Conservation (phyloP, 2,797 vertebrate genomes). For the Pangasius larnaudii region DNA sequence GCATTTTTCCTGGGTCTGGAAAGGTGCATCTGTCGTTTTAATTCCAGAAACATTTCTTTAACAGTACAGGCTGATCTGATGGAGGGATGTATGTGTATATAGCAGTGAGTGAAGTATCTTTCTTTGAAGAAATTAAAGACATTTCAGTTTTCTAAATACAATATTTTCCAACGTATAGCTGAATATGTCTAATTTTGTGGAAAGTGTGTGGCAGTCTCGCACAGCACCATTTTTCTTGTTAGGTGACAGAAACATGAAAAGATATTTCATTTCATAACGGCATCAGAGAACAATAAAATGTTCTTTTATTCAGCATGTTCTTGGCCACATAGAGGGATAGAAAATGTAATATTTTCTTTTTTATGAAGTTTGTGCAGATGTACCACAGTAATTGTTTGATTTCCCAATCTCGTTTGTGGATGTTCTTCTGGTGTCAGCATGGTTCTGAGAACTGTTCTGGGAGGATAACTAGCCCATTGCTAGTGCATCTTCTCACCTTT, state of each 20-base stretch:
- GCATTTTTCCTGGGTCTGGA: neutral
- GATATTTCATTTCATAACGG: neutral
- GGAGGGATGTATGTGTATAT: neutral
- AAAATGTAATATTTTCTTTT: constrained; percentile 14
- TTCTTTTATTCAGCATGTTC: neutral
- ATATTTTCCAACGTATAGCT: neutral
- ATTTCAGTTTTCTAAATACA: neutral
- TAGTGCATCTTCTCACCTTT: neutral
- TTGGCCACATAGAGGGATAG: neutral
- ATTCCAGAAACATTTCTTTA: neutral
- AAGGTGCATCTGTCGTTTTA: neutral
- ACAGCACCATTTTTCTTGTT: neutral
- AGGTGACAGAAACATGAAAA: neutral
- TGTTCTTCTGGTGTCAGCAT: neutral
- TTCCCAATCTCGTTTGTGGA: neutral
- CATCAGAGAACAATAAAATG: neutral
- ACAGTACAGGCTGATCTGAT: neutral
- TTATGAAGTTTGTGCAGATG: neutral
- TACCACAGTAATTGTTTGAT: neutral
- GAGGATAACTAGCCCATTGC: neutral
- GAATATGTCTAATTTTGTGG: neutral
- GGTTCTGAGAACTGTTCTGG: neutral
- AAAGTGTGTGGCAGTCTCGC: neutral
- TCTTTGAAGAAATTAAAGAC: neutral
- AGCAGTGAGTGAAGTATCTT: neutral